These are phyloP conservation scores for Quiscalus mexicanus DNA, from an alignment of 2,113 vertebrate species.

Conservation along the genomic window DNA sequence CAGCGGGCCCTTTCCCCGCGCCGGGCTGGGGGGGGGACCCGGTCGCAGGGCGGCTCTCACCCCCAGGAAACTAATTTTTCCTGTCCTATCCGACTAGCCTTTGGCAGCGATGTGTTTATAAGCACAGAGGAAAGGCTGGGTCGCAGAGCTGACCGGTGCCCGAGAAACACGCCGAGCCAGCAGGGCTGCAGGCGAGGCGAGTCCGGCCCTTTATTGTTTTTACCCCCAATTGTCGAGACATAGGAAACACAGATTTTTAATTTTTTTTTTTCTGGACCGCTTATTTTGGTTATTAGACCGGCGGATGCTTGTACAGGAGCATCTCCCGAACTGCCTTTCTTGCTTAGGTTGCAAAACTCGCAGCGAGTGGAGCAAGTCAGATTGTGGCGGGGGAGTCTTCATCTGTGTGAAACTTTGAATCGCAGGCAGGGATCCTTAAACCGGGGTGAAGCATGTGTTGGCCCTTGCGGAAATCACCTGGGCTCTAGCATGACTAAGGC, in stretches of 20 bases:
- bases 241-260: not conserved
- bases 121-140: not conserved
- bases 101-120: not conserved
- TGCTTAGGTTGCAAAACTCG: constrained; percentile 41
- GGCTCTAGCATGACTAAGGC: constrained; percentile 45
- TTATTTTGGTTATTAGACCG: not conserved
- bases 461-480: not conserved
- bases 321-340: not conserved
- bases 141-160: not conserved
- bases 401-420: constrained; percentile 15
- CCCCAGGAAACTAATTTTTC: not conserved
- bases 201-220: not conserved
- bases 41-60: not conserved
- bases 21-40: not conserved
- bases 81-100: not conserved
- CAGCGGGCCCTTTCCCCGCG: not conserved
- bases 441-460: not conserved
- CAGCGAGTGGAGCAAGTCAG: not conserved
- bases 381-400: not conserved
- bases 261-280: not conserved
- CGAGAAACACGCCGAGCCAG: not conserved
- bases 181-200: not conserved
- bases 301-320: not conserved
- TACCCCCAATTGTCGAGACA: rapidly evolving
- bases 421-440: not conserved